phyloP scores from a whole-genome alignment of 2,797 vertebrate species.

The Centroberyx gerrardi region DNA sequence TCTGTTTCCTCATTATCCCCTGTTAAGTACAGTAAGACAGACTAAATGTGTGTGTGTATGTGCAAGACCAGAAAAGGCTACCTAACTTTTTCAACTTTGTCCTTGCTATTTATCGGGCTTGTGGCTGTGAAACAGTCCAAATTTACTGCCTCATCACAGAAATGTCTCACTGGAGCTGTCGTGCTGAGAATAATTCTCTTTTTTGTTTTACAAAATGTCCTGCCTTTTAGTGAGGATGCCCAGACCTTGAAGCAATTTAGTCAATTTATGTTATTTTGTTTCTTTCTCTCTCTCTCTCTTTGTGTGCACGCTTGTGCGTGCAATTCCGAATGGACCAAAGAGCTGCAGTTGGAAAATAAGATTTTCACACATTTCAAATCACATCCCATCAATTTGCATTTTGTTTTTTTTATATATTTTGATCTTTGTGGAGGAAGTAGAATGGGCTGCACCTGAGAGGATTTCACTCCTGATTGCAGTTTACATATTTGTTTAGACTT shows the following conservation, averaged over 20 bases:
- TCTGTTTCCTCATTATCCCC: not conserved
- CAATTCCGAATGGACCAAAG: constrained; percentile 1
- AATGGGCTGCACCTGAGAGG: not conserved
- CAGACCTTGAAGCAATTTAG: constrained; percentile 67
- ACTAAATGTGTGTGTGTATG: not conserved
- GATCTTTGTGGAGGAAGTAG: not conserved
- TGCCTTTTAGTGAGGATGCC: constrained; percentile 37
- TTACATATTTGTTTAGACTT: too few relatives aligned
- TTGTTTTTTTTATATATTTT: constrained; percentile 8
- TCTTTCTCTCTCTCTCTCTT: constrained; percentile 26
- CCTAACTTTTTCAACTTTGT: constrained; percentile 14
- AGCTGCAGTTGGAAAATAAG: constrained; percentile 21
- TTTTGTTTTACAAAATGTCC: constrained; percentile 58
- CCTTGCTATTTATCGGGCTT: constrained; percentile 41
- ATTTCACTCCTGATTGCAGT: too few relatives aligned
- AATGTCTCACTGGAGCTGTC: constrained; percentile 40
- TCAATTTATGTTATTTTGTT: constrained; percentile 60
- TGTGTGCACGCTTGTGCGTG: not conserved
- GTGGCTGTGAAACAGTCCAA: constrained; percentile 41
- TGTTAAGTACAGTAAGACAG: constrained; percentile 11
- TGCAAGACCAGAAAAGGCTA: not conserved
- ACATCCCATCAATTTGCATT: constrained; percentile 14
- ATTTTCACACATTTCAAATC: constrained; percentile 21
- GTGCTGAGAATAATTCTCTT: constrained; percentile 56
- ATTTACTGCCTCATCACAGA: constrained; percentile 61